Evolutionary conservation across 1,140 invertebrate genomes (phyloP).

Genomic region (Drosophila sechellia): DNA sequence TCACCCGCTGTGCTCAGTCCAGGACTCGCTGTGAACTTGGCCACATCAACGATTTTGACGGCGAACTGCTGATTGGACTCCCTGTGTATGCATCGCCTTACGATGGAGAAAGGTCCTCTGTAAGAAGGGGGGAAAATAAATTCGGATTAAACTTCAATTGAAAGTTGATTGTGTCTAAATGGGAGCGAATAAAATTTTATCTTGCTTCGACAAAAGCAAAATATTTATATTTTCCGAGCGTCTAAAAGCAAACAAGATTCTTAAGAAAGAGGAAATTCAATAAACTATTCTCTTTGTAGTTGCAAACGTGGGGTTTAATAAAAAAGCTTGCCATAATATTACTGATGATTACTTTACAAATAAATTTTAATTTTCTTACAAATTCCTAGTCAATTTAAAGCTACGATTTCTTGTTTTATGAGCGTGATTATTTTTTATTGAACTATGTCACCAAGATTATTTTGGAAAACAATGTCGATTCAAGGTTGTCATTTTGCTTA

Average conservation of each 20-base stretch:
- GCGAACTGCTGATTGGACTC: slow-evolving; percentile 98
- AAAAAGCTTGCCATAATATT: too few species aligned
- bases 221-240: neutral
- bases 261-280: neutral
- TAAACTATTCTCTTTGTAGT: neutral
- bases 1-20: slow-evolving; percentile 97
- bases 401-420: neutral
- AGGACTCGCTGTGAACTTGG: slow-evolving; percentile 97
- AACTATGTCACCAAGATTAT: neutral
- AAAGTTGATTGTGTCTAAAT: slow-evolving; percentile 44
- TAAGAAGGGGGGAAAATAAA: slow-evolving; percentile 85
- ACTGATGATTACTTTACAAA: too few species aligned
- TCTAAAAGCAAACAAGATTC: neutral
- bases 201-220: neutral
- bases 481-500: neutral
- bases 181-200: slow-evolving; percentile 37
- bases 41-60: slow-evolving; percentile 99
- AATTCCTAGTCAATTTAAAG: neutral
- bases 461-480: neutral
- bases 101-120: slow-evolving; percentile 99
- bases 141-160: slow-evolving; percentile 41
- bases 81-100: slow-evolving; percentile 97
- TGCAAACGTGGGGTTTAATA: too few species aligned
- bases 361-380: too few species aligned
- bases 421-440: neutral